Conservation (phyloP, 2,113 vertebrate genomes). For the Piaya cayana region DNA sequence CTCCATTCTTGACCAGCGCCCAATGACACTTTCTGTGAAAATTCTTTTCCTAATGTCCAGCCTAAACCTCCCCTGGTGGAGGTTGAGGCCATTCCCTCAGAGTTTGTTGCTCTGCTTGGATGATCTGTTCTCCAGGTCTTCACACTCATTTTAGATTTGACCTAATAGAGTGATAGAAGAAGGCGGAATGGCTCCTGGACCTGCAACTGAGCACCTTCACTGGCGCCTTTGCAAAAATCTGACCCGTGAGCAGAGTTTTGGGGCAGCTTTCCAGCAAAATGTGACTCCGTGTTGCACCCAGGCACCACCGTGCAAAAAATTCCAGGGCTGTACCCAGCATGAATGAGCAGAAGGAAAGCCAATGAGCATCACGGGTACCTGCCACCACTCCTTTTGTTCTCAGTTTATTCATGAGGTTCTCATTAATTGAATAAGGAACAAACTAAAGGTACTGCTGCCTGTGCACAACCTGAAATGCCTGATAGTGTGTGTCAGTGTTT, state of each 20-base stretch:
- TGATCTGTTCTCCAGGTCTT: neutral
- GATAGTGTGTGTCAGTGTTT: fast-evolving
- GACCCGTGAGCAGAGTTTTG: fast-evolving
- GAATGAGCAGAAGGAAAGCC: fast-evolving
- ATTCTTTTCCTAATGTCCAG: too few species aligned
- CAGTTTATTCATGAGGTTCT: fast-evolving
- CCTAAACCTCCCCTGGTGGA: too few species aligned
- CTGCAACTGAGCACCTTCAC: fast-evolving
- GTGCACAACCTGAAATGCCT: neutral
- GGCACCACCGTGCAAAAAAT: neutral
- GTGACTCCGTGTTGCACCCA: fast-evolving
- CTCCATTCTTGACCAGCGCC: neutral
- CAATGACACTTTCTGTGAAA: too few species aligned
- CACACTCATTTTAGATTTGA: neutral
- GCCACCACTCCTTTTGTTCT: neutral
- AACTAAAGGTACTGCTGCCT: neutral
- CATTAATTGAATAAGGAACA: neutral
- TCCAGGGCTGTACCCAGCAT: neutral
- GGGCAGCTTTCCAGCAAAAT: neutral
- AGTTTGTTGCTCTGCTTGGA: neutral
- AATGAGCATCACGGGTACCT: neutral
- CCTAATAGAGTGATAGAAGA: neutral
- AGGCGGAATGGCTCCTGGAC: neutral
- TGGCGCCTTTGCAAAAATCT: neutral
- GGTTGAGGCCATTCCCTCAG: too few species aligned